Base-by-base conservation (phyloP, 1,140 invertebrate species). In the Bactericera cockerelli region DNA sequence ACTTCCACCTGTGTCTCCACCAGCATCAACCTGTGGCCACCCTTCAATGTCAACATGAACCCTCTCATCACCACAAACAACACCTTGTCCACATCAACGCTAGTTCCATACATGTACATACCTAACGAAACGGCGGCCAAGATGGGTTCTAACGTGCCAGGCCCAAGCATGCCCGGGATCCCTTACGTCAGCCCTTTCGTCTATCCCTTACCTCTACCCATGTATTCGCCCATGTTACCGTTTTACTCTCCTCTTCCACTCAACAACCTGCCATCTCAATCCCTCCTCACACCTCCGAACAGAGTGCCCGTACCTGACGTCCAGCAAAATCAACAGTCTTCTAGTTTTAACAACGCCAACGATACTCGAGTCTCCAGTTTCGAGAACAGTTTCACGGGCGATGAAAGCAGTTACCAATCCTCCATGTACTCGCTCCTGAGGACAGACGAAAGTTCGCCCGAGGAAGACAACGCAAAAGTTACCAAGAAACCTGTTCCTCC, bases 11-110 rank as follows among this genome's bases (percentile, higher is more conserved):
- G 16, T 49, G 53, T 26, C 1, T 31, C 61, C 26, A 59, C 55
- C 26, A 71, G 71, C 61, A 67, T 78, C 1, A 79, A 79, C 64
- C 62, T 80, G 3, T 81, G 79, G 79, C 76, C 80, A 1, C 77
- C 79, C 1, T 76, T 80, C 65, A 77, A 78, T 1, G 72, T 79
- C 14, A 73, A 74, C 10, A 65, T 79, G 3, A 74, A 77, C 8
- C 68, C 75, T 59, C 69, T 54, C 55, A 68, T 62, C 26, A 70
- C 65, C 65, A 71, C 65, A 49, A 49, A 6, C 42, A 49, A 49
- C 19, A 49, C 42, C n/a, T 10, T 49, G 4, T 10, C 42, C 4
- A n/a, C 42, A 49, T 49, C 42, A 4, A 49, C 42, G 3, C 42
- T 49, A 8, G 42, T 49, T 49, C 42, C 42, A 19, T 49, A 49